Percentiles rank a stretch among this genome's conserved stretches.
Conservation (phyloP, 35 echinoderm and acorn worm species). For the Apostichopus japonicus region DNA sequence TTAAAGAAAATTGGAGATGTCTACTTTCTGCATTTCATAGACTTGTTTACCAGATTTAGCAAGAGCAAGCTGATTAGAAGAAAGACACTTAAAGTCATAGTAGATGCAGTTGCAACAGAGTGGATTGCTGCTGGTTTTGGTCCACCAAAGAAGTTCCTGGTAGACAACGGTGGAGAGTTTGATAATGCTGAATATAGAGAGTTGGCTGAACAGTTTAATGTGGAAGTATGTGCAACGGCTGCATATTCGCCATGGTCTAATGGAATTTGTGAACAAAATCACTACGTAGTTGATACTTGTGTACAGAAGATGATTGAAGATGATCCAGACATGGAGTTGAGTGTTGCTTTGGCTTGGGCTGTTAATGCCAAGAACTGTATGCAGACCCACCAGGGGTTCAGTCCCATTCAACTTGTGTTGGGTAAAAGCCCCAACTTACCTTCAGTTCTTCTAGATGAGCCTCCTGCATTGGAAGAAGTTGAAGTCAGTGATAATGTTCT, state of each 20-base stretch:
- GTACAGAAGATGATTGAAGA: constrained; percentile 36
- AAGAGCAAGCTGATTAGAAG: too few species aligned
- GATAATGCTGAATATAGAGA: too few species aligned
- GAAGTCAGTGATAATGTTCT: not conserved
- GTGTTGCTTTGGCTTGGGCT: too few species aligned
- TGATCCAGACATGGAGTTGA: too few species aligned
- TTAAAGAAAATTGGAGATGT: too few species aligned
- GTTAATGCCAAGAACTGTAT: too few species aligned
- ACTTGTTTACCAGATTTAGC: too few species aligned
- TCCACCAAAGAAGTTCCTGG: constrained; percentile 42
- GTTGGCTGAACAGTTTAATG: not conserved
- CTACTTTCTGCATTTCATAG: too few species aligned
- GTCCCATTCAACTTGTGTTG: too few species aligned
- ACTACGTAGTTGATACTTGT: not conserved
- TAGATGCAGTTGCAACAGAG: constrained; percentile 51
- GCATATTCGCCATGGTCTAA: not conserved
- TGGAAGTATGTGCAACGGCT: constrained; percentile 28
- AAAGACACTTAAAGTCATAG: not conserved
- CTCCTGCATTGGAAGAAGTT: not conserved
- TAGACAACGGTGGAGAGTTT: constrained; percentile 21
- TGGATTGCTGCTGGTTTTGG: constrained; percentile 65
- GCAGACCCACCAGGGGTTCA: not conserved
- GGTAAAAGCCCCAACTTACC: not conserved
- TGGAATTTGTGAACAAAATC: not conserved
- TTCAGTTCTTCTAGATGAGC: not conserved